These are phyloP conservation scores for Ernsta delagoae DNA, from an alignment of 2,888 invertebrate genomes.

Conservation along the genomic window DNA sequence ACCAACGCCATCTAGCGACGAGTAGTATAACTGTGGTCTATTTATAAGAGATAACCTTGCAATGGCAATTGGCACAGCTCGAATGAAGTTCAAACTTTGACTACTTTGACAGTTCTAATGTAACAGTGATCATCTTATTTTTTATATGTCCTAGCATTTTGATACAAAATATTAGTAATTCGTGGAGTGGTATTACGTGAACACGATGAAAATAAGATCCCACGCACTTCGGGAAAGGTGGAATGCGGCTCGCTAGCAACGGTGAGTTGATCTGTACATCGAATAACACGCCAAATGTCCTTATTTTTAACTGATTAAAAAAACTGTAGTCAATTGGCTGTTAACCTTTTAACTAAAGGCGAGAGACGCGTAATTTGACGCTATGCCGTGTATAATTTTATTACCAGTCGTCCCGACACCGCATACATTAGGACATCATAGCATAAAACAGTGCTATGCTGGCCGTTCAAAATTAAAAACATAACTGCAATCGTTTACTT, in stretches of 20 bases:
- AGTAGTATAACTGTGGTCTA: slow-evolving; percentile 65
- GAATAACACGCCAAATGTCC: slow-evolving; percentile 63
- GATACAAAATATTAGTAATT: slow-evolving; percentile 84
- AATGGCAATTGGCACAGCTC: slow-evolving; percentile 78
- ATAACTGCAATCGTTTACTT: slow-evolving; percentile 65
- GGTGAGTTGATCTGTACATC: slow-evolving; percentile 65
- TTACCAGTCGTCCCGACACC: slow-evolving; percentile 74
- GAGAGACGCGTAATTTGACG: slow-evolving; percentile 84
- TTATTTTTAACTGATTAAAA: slow-evolving; percentile 85
- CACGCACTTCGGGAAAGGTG: slow-evolving; percentile 81
- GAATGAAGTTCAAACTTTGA: slow-evolving; percentile 73
- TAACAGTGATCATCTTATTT: slow-evolving; percentile 82
- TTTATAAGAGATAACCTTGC: slow-evolving; percentile 75
- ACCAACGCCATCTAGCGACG: slow-evolving; percentile 58
- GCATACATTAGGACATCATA: slow-evolving; percentile 65
- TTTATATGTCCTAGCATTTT: slow-evolving; percentile 83
- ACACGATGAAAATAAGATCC: slow-evolving; percentile 83
- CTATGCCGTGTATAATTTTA: slow-evolving; percentile 83
- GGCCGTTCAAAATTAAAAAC: slow-evolving; percentile 56
- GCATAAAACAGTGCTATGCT: slow-evolving; percentile 51
- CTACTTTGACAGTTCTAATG: slow-evolving; percentile 80
- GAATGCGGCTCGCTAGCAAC: slow-evolving; percentile 81
- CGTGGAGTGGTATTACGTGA: slow-evolving; percentile 83
- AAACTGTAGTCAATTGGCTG: slow-evolving; percentile 84
- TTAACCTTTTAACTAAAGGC: slow-evolving; percentile 86